Conservation (phyloP, 2,113 vertebrate species). For the Vidua macroura region DNA sequence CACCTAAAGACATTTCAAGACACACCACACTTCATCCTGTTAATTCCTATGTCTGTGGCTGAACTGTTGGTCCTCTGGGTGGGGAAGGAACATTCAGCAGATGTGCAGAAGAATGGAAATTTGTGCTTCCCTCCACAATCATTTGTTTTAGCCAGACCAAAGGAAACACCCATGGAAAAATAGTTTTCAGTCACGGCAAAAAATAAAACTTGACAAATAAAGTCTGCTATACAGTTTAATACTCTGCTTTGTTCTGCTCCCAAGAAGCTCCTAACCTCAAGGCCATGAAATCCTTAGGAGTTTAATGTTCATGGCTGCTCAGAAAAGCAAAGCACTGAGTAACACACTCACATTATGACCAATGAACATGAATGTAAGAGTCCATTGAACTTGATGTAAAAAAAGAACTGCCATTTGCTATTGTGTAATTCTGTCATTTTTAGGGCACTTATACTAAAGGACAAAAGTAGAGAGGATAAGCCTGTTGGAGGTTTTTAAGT, state of each 20-base stretch:
- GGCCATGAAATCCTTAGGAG: neutral
- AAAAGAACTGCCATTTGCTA: neutral
- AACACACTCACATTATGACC: neutral
- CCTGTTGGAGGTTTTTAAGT: neutral
- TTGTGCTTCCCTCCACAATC: neutral
- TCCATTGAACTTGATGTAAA: neutral
- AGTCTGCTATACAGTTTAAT: neutral
- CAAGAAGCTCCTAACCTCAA: neutral
- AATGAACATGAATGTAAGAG: neutral
- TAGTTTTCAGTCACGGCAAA: neutral
- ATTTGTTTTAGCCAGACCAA: neutral
- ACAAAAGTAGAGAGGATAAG: neutral
- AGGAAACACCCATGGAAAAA: conserved; percentile 31
- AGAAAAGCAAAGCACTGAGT: neutral
- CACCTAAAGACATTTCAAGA: neutral
- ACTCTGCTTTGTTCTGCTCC: neutral
- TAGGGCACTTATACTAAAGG: neutral
- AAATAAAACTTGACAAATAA: neutral
- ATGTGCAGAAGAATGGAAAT: conserved; percentile 13
- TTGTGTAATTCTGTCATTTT: neutral
- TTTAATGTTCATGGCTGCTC: neutral
- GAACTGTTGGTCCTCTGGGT: neutral
- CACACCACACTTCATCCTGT: neutral
- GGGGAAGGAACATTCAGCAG: neutral
- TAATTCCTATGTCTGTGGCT: neutral